Percentiles rank a stretch among this genome's conserved stretches.
phyloP scores from a whole-genome alignment of 2,113 vertebrate genomes.

The Heterotilapia buettikoferi region DNA sequence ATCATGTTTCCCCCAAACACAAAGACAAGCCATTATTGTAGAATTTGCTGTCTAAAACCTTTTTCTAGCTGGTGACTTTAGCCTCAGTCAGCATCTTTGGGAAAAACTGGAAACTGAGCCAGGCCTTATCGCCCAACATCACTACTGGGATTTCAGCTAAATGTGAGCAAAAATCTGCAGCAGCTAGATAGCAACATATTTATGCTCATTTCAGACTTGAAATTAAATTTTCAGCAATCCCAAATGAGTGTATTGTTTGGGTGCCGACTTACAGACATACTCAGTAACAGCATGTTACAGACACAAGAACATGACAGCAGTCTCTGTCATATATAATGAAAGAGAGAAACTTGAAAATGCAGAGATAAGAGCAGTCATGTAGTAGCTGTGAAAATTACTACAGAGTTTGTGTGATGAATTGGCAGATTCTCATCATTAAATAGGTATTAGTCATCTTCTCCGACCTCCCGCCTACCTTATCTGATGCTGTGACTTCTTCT shows the following conservation, averaged over 20 bases:
- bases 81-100: not conserved
- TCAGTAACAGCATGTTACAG: not conserved
- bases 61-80: not conserved
- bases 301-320: not conserved
- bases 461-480: constrained; percentile 14
- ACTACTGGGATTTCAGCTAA: not conserved
- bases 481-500: constrained; percentile 44
- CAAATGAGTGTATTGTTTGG: not conserved
- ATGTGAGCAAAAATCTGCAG: not conserved
- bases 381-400: not conserved
- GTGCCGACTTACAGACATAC: not conserved
- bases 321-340: not conserved
- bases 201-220: not conserved
- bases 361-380: not conserved
- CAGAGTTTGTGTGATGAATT: not conserved
- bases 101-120: not conserved
- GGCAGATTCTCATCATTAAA: constrained; percentile 8
- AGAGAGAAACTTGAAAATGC: not conserved
- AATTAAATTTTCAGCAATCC: not conserved
- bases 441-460: constrained; percentile 2
- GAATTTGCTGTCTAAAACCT: not conserved
- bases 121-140: not conserved
- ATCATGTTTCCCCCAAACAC: not conserved
- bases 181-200: not conserved
- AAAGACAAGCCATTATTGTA: not conserved